Conservation (phyloP, 2,797 vertebrate species). For the Dipus sagitta region DNA sequence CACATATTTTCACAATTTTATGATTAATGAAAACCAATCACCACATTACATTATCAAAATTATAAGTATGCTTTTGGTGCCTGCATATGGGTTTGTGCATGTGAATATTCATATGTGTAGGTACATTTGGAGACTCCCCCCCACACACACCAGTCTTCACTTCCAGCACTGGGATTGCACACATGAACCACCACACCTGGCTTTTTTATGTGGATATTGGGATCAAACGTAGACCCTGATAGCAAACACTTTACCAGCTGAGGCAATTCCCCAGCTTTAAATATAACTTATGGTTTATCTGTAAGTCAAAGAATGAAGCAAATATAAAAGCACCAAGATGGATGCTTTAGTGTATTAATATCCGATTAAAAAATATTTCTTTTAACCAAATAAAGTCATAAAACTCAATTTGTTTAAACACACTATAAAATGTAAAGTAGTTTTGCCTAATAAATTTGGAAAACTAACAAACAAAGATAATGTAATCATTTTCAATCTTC, state of each 20-base stretch:
- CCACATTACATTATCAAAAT: not conserved
- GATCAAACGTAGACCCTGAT: no score
- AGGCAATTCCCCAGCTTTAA: not conserved
- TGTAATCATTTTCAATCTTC: not conserved
- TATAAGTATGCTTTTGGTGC: not conserved
- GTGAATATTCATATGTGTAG: no score
- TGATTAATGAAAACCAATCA: not conserved
- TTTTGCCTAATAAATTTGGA: slow-evolving; percentile 32
- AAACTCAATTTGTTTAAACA: slow-evolving; percentile 37
- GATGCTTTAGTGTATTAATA: not conserved
- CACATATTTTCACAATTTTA: slow-evolving; percentile 16
- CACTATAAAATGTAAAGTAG: slow-evolving; percentile 11
- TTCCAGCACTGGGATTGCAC: no score
- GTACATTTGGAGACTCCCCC: no score
- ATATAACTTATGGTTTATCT: slow-evolving; percentile 8
- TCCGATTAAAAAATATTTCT: not conserved
- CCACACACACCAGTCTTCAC: no score
- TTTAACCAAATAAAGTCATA: slow-evolving; percentile 1
- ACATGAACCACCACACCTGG: no score
- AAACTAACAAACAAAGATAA: not conserved
- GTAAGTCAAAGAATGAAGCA: slow-evolving; percentile 11
- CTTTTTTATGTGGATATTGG: no score
- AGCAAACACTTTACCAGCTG: no score
- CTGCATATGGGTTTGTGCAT: no score
- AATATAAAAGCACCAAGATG: not conserved